Conservation (phyloP, 2,113 vertebrate genomes). For the Verasper variegatus region DNA sequence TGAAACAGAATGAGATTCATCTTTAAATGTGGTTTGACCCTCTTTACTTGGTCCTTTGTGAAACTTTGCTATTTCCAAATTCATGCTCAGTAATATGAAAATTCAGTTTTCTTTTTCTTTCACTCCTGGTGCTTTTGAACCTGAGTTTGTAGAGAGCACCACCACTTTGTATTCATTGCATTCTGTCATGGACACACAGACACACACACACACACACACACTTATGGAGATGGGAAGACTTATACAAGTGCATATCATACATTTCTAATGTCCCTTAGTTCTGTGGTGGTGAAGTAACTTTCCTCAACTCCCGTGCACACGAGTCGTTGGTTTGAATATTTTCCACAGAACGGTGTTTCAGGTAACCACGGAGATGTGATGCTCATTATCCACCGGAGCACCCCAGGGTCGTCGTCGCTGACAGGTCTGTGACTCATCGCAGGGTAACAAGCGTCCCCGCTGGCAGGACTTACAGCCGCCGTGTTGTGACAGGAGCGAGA, state of each 20-base stretch:
- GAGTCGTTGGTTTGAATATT: slow-evolving; percentile 4
- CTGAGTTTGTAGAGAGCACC: too few species aligned
- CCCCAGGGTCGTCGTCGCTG: slow-evolving; percentile 5
- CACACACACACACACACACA: too few species aligned
- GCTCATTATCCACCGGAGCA: slow-evolving; percentile 28
- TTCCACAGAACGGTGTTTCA: background rate
- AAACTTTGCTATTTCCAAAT: too few species aligned
- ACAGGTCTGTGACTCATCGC: slow-evolving; percentile 21
- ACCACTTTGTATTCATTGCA: too few species aligned
- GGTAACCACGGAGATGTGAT: slow-evolving; percentile 18
- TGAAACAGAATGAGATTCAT: background rate
- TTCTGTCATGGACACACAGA: too few species aligned
- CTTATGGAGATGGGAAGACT: background rate
- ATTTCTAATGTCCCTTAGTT: slow-evolving; percentile 21
- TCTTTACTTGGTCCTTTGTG: too few species aligned
- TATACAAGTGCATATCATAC: slow-evolving; percentile 34
- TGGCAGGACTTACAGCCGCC: background rate
- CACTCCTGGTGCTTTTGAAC: too few species aligned
- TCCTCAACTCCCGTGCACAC: background rate
- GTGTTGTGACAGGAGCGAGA: background rate
- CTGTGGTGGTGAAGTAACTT: too few species aligned
- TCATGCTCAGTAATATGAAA: too few species aligned
- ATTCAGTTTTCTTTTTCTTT: too few species aligned
- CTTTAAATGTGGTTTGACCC: too few species aligned
- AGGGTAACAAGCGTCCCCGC: background rate